Base-by-base conservation (phyloP, 2,797 vertebrate species). In the Poeciliopsis turneri region DNA sequence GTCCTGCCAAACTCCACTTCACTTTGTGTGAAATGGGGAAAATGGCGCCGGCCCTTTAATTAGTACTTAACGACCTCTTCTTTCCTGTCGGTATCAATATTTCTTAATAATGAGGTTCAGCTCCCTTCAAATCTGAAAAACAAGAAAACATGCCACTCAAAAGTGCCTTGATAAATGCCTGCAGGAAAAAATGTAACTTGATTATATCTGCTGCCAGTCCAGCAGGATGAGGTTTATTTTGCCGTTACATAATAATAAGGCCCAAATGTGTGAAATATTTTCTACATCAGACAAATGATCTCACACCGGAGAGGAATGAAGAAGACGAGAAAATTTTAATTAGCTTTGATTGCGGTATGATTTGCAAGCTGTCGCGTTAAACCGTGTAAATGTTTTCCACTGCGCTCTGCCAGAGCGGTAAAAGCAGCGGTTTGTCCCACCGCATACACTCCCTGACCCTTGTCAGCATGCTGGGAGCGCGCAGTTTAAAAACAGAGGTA, bases 401-500 rank as follows among this genome's bases (percentile, higher is more conserved):
- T 85, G 0, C 8, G 4, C 6, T 9, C 23, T 61, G 88, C 86
- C 89, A 86, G 81, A 78, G 16, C 33, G 0, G 71, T 79, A 75
- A 82, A 80, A 78, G 70, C 47, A 11, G 59, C 30, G 13, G 53
- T 85, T 80, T 87, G 86, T 87, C 79, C 73, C 75, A 64, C 78
- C 39, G 36, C 49, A 45, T 69, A 83, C 82, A 73, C 90, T 20
- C 82, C 11, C 43, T 82, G 79, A 85, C 84, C 86, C 87, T 81
- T 84, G 74, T 77, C 57, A 3, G 81, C 85, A 82, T 89, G 41
- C 88, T 86, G 84, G 90, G 85, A 88, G 86, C 69, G 73, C 84
- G 84, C 87, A 8, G 86, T 92, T 93, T 95, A 93, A 94, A 94
- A 92, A 82, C 86, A 86, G 93, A 93, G 87, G 89, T 94, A 95